These are phyloP conservation scores for Synchiropus splendidus DNA, from an alignment of 2,113 vertebrate genomes.

Conservation along the genomic window DNA sequence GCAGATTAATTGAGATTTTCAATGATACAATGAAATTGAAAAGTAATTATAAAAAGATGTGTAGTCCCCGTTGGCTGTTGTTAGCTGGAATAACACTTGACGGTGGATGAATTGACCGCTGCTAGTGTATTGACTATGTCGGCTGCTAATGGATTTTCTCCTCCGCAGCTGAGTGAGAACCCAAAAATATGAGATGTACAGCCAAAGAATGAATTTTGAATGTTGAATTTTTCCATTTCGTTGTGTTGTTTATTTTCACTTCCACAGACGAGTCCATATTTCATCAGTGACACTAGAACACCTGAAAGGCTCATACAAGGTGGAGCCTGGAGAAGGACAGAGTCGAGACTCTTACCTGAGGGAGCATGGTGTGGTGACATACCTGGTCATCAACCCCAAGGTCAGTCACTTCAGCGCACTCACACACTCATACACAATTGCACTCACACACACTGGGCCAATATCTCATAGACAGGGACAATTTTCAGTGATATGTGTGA, in stretches of 20 bases:
- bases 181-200: slow-evolving; percentile 18
- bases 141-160: slow-evolving; percentile 32
- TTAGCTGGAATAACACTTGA: no score
- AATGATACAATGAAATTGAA: no score
- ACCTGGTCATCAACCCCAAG: slow-evolving; percentile 97
- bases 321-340: slow-evolving; percentile 86
- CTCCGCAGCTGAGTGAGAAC: slow-evolving; percentile 18
- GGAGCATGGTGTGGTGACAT: slow-evolving; percentile 85
- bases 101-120: slow-evolving; percentile 2
- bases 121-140: slow-evolving; percentile 19
- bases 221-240: background rate
- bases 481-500: no score
- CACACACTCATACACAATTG: background rate
- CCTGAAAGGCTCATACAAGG: slow-evolving; percentile 90
- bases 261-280: slow-evolving; percentile 91
- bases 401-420: slow-evolving; percentile 55
- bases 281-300: slow-evolving; percentile 91
- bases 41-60: no score
- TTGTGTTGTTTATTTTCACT: slow-evolving; percentile 1
- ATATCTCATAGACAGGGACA: no score
- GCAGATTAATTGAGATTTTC: no score
- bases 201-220: no score
- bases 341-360: slow-evolving; percentile 89
- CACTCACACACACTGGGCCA: background rate
- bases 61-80: no score